Base-by-base conservation (phyloP, 2,113 vertebrate genomes). In the Enhydra lutris region DNA sequence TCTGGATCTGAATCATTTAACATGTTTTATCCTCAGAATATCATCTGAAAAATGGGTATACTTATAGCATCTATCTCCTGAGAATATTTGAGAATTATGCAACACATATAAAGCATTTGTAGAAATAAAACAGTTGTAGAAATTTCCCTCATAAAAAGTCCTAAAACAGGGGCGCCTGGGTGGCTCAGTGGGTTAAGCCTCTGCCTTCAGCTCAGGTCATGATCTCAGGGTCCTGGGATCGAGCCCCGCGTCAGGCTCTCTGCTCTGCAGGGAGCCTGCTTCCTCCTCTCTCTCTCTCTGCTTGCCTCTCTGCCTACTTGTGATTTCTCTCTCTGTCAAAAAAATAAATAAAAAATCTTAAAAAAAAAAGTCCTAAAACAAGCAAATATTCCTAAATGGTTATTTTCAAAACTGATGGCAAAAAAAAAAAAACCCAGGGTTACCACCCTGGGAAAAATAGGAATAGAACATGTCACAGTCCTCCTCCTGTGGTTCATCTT, bases 81-180 rank as follows among this genome's bases (percentile, higher is more conserved):
- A 90, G 45, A 89, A 52, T 86, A 71, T 91, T 93, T 91, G 55
- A 93, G 31, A 90, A 78, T 87, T 83, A 61, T 87, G 47, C 52
- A 90, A 50, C 21, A 67, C 9, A 55, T 61, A 45, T 39, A 89
- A 47, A 80, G 34, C n/a, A 8, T 57, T 89, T 73, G 59, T 76
- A 93, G 15, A 83, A 34, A 67, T 42, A 79, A 87, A 73, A 45
- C 26, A 89, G 31, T 63, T 69, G 21, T 69, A 93, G 78, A 81
- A 91, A 89, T 76, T 14, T 29, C 9, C 76, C 47, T 88, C 34
- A 71, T 57, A 73, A 87, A 52, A 85, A 71, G 63, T 91, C 63
- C 88, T 89, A 76, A 96, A 52, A 63, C 4, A 91, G 39, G 39
- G 39, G 39, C 39, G 39, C 39, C 39, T 39, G 39, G 39, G 39